A percentile compares a stretch with the other conserved stretches of the same genome.
Conservation (phyloP, 2,113 vertebrate genomes). For the Solea senegalensis region DNA sequence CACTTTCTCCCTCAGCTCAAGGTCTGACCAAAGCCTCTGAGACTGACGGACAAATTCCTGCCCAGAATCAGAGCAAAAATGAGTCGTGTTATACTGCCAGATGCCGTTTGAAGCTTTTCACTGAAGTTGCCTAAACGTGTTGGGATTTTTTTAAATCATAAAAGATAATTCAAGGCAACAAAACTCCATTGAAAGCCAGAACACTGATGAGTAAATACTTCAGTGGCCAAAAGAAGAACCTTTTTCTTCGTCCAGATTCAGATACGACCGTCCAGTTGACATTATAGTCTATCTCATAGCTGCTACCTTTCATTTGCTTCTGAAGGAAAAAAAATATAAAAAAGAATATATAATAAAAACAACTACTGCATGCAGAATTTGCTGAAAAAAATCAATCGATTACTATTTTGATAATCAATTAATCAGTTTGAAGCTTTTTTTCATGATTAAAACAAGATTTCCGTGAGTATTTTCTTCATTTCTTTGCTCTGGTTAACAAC, state of each 20-base stretch:
- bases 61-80: conserved; percentile 45
- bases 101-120: conserved; percentile 51
- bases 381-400: too few relatives aligned
- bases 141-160: conserved; percentile 36
- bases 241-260: conserved; percentile 56
- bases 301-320: conserved; percentile 45
- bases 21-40: conserved; percentile 83
- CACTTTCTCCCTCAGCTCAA: conserved; percentile 76
- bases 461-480: too few relatives aligned
- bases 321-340: conserved; percentile 6
- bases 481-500: too few relatives aligned
- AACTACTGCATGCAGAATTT: background rate
- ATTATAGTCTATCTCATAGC: conserved; percentile 39
- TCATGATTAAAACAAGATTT: too few relatives aligned
- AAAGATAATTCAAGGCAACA: conserved; percentile 53
- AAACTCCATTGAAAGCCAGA: conserved; percentile 42
- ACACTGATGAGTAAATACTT: conserved; percentile 57
- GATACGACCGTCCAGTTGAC: conserved; percentile 41
- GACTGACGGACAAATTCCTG: conserved; percentile 92
- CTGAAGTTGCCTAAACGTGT: conserved; percentile 55
- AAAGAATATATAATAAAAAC: conserved; percentile 28
- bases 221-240: conserved; percentile 48
- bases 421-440: too few relatives aligned
- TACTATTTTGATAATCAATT: too few relatives aligned
- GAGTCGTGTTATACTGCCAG: conserved; percentile 51